phyloP scores from a whole-genome alignment of 2,797 vertebrate genomes.

The Benthosema pterotum region DNA sequence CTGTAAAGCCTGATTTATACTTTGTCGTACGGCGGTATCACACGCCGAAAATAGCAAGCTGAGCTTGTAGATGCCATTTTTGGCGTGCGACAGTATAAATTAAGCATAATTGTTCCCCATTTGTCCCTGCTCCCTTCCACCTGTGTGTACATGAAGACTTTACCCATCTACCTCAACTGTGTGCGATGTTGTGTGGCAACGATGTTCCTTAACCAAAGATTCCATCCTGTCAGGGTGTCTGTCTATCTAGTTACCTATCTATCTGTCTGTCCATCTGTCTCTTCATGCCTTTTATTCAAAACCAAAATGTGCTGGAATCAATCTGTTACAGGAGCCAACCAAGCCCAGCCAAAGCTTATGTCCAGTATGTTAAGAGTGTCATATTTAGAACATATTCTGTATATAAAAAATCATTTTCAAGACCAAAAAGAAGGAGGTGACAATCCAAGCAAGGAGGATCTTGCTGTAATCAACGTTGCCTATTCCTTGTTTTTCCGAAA shows the following conservation, averaged over 20 bases:
- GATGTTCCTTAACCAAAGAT: conserved; percentile 87
- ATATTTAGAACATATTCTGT: conserved; percentile 70
- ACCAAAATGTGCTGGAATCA: conserved; percentile 86
- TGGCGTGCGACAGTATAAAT: too few species aligned
- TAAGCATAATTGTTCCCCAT: conserved; percentile 33
- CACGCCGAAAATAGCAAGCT: too few species aligned
- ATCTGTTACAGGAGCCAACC: conserved; percentile 67
- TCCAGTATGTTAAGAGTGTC: conserved; percentile 67
- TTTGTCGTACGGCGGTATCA: too few species aligned
- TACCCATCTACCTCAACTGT: conserved; percentile 87
- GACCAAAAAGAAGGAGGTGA: conserved; percentile 80
- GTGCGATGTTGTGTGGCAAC: conserved; percentile 82
- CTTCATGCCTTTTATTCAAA: conserved; percentile 80
- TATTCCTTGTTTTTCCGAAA: conserved; percentile 75
- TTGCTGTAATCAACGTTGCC: conserved; percentile 85
- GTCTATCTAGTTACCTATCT: conserved; percentile 62
- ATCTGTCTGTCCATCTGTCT: conserved; percentile 71
- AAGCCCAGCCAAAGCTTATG: conserved; percentile 70
- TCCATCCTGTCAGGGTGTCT: conserved; percentile 84
- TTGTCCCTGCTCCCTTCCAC: conserved; percentile 39
- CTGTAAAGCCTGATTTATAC: conserved; percentile 44
- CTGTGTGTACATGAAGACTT: conserved; percentile 79
- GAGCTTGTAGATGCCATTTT: too few species aligned
- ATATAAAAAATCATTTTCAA: conserved; percentile 77
- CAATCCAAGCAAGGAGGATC: conserved; percentile 85